phyloP scores from a whole-genome alignment of 2,797 vertebrate genomes.

The Gallinago solitaria region DNA sequence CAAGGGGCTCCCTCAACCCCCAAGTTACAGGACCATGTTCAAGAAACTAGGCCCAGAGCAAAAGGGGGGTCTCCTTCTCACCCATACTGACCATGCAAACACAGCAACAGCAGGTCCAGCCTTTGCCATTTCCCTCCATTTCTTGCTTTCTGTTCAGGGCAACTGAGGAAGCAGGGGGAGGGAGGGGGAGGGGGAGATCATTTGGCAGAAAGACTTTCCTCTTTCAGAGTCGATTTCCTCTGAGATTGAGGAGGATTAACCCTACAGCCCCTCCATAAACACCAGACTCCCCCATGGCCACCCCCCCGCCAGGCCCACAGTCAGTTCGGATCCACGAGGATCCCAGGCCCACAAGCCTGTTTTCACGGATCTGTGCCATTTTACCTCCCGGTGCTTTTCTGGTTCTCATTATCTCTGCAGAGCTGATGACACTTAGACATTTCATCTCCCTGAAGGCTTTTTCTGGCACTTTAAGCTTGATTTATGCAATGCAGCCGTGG shows the following conservation, averaged over 20 bases:
- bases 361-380: not conserved
- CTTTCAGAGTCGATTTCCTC: not conserved
- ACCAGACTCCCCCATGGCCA: not conserved
- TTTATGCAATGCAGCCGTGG: not conserved
- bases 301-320: not conserved
- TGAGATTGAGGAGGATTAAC: not conserved
- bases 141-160: not conserved
- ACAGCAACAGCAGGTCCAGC: not conserved
- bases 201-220: not conserved
- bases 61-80: not conserved
- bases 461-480: not conserved
- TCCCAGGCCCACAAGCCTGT: not conserved
- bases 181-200: not conserved
- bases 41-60: not conserved
- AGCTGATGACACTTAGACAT: slow-evolving; percentile 37
- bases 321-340: not conserved
- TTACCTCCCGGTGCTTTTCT: slow-evolving; percentile 11
- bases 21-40: not conserved
- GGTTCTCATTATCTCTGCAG: slow-evolving; percentile 36
- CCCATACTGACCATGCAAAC: not conserved
- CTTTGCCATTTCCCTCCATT: not conserved
- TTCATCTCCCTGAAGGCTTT: not conserved
- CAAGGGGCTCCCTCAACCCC: not conserved
- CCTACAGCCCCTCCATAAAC: not conserved
- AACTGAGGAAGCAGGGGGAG: not conserved